Conservation (phyloP, 2,888 invertebrate genomes). For the Microplitis deprimator region DNA sequence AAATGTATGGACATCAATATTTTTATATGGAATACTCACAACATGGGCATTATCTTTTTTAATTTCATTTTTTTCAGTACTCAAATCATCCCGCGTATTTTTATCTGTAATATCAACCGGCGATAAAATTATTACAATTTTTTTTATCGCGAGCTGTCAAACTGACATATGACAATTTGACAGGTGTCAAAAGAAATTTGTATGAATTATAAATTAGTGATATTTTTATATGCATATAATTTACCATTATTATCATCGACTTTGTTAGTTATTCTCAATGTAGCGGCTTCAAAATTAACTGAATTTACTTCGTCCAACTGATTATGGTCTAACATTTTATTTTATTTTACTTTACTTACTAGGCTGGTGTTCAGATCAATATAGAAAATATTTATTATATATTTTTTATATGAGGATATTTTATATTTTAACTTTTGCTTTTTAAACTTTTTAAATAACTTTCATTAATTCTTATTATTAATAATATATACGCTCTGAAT, state of each 20-base stretch:
- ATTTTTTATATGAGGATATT: too few relatives aligned
- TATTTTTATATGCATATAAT: too few relatives aligned
- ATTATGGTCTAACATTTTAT: slow-evolving; percentile 42
- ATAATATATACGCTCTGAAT: not conserved
- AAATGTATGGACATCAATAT: slow-evolving; percentile 76
- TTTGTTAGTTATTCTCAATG: slow-evolving; percentile 59
- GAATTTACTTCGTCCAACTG: slow-evolving; percentile 60
- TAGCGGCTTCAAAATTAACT: slow-evolving; percentile 60
- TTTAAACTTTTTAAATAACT: not conserved
- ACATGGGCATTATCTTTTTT: slow-evolving; percentile 39
- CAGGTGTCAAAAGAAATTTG: not conserved
- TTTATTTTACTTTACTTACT: not conserved
- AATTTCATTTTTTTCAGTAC: slow-evolving; percentile 11
- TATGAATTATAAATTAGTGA: not conserved
- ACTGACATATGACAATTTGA: not conserved
- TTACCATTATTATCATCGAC: slow-evolving; percentile 46
- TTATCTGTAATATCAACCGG: slow-evolving; percentile 14
- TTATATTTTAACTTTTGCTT: too few relatives aligned
- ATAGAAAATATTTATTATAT: too few relatives aligned
- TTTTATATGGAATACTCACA: slow-evolving; percentile 55
- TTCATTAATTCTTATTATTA: slow-evolving; percentile 6
- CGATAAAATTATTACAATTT: not conserved
- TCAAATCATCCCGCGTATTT: not conserved
- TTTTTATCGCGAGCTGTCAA: not conserved
- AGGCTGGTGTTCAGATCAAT: too few relatives aligned